phyloP scores from a whole-genome alignment of 2,797 vertebrate species.

The Pseudochromis fuscus region DNA sequence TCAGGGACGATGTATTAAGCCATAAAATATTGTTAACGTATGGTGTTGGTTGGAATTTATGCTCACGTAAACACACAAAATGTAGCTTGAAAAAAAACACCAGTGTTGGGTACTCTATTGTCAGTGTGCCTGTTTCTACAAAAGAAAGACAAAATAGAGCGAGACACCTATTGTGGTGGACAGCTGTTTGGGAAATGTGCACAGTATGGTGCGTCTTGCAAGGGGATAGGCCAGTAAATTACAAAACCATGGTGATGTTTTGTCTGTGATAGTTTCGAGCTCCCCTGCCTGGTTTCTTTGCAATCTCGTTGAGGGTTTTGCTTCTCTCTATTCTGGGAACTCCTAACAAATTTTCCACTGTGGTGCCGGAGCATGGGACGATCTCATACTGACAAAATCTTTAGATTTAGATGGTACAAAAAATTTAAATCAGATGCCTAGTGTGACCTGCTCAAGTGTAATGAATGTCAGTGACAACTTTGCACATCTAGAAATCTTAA shows the following conservation, averaged over 20 bases:
- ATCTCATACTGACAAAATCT: slow-evolving; percentile 31
- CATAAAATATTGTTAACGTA: slow-evolving; percentile 16
- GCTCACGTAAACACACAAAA: slow-evolving; percentile 43
- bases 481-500: slow-evolving; percentile 10
- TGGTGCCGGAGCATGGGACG: not conserved
- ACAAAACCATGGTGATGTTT: slow-evolving; percentile 44
- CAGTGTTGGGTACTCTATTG: slow-evolving; percentile 1
- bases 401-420: slow-evolving; percentile 17
- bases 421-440: slow-evolving; percentile 27
- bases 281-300: slow-evolving; percentile 30
- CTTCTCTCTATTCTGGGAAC: slow-evolving; percentile 4
- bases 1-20: slow-evolving; percentile 21
- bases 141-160: slow-evolving; percentile 25
- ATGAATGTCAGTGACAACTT: slow-evolving; percentile 20
- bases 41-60: slow-evolving; percentile 20
- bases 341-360: slow-evolving; percentile 26
- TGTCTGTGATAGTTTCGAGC: slow-evolving; percentile 27
- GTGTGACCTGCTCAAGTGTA: not conserved
- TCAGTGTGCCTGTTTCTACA: slow-evolving; percentile 27
- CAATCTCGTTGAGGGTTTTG: slow-evolving; percentile 22
- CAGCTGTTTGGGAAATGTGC: slow-evolving; percentile 49
- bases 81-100: slow-evolving; percentile 13
- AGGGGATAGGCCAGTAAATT: slow-evolving; percentile 33
- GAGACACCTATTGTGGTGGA: slow-evolving; percentile 54
- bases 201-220: slow-evolving; percentile 40